Conservation (phyloP, 1,140 invertebrate genomes). For the Pogonomyrmex californicus region DNA sequence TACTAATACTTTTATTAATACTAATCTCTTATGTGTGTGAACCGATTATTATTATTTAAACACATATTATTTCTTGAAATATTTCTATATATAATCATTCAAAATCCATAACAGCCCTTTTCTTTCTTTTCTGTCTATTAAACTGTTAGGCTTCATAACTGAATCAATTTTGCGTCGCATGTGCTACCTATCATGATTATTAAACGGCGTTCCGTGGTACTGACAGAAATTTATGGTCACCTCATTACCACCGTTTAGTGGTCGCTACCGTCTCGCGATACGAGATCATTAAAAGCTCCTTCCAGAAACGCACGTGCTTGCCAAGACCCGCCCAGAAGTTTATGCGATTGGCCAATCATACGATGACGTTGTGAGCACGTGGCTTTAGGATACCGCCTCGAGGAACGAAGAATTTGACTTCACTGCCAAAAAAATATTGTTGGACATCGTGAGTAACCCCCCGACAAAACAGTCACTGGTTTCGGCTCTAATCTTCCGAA, state of each 20-base stretch:
- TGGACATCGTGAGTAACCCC: slow-evolving; percentile 69
- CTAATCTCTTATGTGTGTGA: background rate
- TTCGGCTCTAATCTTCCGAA: slow-evolving; percentile 72
- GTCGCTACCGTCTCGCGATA: slow-evolving; percentile 70
- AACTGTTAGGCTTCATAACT: slow-evolving; percentile 31
- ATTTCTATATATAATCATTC: background rate
- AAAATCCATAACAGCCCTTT: background rate
- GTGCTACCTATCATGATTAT: slow-evolving; percentile 68
- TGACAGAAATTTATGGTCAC: slow-evolving; percentile 79
- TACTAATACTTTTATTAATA: slow-evolving; percentile 8
- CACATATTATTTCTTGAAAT: slow-evolving; percentile 11
- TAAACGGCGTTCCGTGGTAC: slow-evolving; percentile 70
- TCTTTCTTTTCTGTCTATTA: slow-evolving; percentile 20
- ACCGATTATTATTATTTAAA: background rate
- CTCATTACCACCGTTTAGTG: slow-evolving; percentile 82
- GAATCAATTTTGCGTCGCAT: slow-evolving; percentile 62
- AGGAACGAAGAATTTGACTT: slow-evolving; percentile 76
- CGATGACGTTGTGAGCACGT: slow-evolving; percentile 79
- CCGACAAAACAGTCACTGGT: slow-evolving; percentile 72
- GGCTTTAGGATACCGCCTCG: slow-evolving; percentile 78
- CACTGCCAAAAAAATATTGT: slow-evolving; percentile 79
- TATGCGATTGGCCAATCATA: slow-evolving; percentile 57
- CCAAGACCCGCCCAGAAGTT: slow-evolving; percentile 82
- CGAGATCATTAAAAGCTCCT: slow-evolving; percentile 81
- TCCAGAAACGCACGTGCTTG: slow-evolving; percentile 78